Base-by-base conservation (phyloP, 2,888 invertebrate species). In the Drosophila borealis region DNA sequence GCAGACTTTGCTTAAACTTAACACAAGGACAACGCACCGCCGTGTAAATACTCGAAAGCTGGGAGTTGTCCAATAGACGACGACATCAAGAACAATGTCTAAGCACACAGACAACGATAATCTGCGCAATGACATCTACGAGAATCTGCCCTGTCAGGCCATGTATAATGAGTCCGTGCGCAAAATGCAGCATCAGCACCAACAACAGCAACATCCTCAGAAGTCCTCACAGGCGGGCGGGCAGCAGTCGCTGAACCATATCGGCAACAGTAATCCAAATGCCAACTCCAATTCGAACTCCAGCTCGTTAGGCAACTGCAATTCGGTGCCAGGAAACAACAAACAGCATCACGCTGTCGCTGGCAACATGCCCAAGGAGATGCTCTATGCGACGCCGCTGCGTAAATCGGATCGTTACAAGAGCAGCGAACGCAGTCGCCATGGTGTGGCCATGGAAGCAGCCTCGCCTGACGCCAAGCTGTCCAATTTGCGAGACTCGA, bases 91-190 rank as follows among this genome's bases (percentile, higher is more conserved):
- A 81, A 82, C 80, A 74, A 92, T 92, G 92, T 92, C 92, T 75
- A 92, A 92, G 81, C 90, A 92, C 87, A 84, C 92, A 71, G 92
- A 92, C 83, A 92, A 92, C 78, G 92, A 92, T 84, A 91, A 92
- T 84, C 87, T 91, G 74, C 92, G 92, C 74, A 92, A 92, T 88
- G 92, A 92, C 83, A 92, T 92, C 77, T 92, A 92, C 73, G 92
- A 92, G 81, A 92, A 92, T 81, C 79, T 92, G 72, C 92, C 92
- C 9, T 92, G 92, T 67, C 92, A 92, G 86, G 92, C 92, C 66
- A 92, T 92, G 92, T 92, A 90, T 75, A 92, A 92, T 80, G 92
- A 92, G 71, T 92, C 92, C 25, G 92, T 92, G 55, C 90, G 92
- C 48, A 92, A 92, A 76, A 92, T 92, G 64, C 92, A 92, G 72